Evolutionary conservation across 2,797 vertebrate genomes (phyloP), one percentile per base, ranked within the genome.

Genomic region (Acanthurus leucopareius): DNA sequence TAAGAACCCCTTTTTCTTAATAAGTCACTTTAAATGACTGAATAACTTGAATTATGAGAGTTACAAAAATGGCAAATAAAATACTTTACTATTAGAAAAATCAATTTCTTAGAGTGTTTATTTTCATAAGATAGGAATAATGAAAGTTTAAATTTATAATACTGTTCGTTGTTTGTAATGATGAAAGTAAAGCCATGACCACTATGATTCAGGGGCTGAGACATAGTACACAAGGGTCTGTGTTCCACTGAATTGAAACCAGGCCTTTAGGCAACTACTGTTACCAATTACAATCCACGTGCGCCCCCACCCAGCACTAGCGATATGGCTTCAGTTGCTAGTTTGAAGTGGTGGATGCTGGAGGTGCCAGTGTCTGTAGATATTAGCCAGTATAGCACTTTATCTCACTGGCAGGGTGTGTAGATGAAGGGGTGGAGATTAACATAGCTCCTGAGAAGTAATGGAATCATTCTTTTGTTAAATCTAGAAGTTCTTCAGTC

Each of bases 321-420:
- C 25, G 20, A 52, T 40, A 60, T 32, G 51, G 40, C 14, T 38
- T 22, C 17, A 48, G 77, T 62, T 80, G 35, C 51, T 45, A 19
- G 15, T 58, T 38, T 83, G 65, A 80, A 75, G 84, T 66, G 79
- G 70, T 61, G 60, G 63, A 73, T 85, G 73, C 67, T 83, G 19
- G 65, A 66, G 22, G 44, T 84, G 72, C 61, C 56, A 20, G 59
- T 69, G 83, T 73, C 42, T 73, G 57, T 62, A 9, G 70, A 81
- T 90, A 62, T 78, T 51, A 69, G 52, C 71, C 86, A 87, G 84
- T 25, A 67, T 79, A 69, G 57, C 69, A 38, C 11, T 53, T 88
- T 91, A 92, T 93, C 90, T 82, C 44, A 53, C 42, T 48, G 4
- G 15, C 14, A 7, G 20, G n/a, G 51, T 20, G 5, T 40, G 59